Base-by-base conservation (phyloP, 2,888 invertebrate species). In the Yponomeuta sedellus region DNA sequence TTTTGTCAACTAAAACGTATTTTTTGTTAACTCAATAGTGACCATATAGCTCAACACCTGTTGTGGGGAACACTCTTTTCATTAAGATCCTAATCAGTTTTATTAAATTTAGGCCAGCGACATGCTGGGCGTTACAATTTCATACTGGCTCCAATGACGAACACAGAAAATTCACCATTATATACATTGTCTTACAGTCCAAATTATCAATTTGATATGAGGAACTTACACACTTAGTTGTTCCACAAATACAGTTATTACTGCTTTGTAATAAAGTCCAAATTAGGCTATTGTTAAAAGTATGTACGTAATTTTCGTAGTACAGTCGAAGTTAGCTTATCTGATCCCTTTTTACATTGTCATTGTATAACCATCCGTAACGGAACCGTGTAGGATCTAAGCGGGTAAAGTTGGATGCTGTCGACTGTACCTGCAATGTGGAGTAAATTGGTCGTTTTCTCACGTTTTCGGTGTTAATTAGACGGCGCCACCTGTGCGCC, bases 401-500 rank as follows among this genome's bases (percentile, higher is more conserved):
- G 34, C 34, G 8, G 5, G 34, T 34, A 34, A 34, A 34, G 34
- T 34, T 34, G 10, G 34, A 34, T 34, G 34, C 34, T 8, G 34
- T 34, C 34, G 5, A 16, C 44, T 16, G 44, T 52, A 52, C 44
- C 16, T n/a, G n/a, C n/a, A n/a, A 52, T 3, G 44, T 52, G 44
- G 44, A 52, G 68, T 68, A 75, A 75, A 76, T 76, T 73, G 72
- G 70, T 69, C 64, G 65, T 69, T 72, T 76, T 76, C 76, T 74
- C 76, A 75, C 75, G 73, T 72, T 63, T 44, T 20, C 66, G 66
- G 68, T 69, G 64, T 72, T 73, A 73, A 73, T 74, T 73, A 72
- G 72, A 69, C 66, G 68, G 68, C 66, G 68, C 69, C 75, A 76
- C 76, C 74, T 75, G 76, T 75, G 74, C 71, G 71, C 71, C 44